These are phyloP conservation scores for Solea solea DNA, from an alignment of 2,113 vertebrate genomes.

Conservation along the genomic window DNA sequence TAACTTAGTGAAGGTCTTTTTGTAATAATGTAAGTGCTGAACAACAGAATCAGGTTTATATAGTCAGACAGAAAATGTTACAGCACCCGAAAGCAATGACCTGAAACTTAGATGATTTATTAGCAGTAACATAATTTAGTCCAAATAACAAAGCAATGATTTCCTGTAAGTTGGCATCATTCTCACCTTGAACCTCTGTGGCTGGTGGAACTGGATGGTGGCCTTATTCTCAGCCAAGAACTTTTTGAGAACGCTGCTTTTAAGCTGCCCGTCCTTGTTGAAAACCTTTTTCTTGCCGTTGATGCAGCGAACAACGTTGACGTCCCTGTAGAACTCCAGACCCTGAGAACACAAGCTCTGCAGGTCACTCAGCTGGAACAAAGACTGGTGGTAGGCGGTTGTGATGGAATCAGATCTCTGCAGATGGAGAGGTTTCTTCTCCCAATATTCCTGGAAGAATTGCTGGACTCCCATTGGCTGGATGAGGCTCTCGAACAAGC, in stretches of 20 bases:
- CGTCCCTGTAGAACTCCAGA: slow-evolving; percentile 83
- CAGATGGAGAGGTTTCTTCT: slow-evolving; percentile 88
- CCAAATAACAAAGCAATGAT: too few relatives aligned
- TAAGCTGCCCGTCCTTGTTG: slow-evolving; percentile 85
- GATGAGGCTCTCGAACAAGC: slow-evolving; percentile 88
- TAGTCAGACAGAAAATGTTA: too few relatives aligned
- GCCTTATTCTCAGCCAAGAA: slow-evolving; percentile 87
- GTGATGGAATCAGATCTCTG: slow-evolving; percentile 78
- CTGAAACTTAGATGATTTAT: too few relatives aligned
- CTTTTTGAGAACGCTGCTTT: slow-evolving; percentile 83
- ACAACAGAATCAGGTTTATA: too few relatives aligned
- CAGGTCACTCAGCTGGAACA: slow-evolving; percentile 88
- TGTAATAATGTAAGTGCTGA: too few relatives aligned
- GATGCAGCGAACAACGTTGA: slow-evolving; percentile 87
- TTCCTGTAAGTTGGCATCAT: too few relatives aligned
- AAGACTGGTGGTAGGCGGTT: slow-evolving; percentile 81
- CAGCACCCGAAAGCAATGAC: too few relatives aligned
- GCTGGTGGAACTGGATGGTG: slow-evolving; percentile 94
- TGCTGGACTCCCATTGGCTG: slow-evolving; percentile 81
- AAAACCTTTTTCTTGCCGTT: slow-evolving; percentile 87
- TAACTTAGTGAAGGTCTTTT: too few relatives aligned
- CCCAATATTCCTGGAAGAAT: slow-evolving; percentile 91
- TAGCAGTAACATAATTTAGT: too few relatives aligned
- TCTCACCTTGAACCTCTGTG: slow-evolving; percentile 93
- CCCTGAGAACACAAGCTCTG: slow-evolving; percentile 79